Evolutionary conservation across 2,888 invertebrate genomes (phyloP), one percentile per base, ranked within the genome.

Genomic region (Crossocerus cetratus): DNA sequence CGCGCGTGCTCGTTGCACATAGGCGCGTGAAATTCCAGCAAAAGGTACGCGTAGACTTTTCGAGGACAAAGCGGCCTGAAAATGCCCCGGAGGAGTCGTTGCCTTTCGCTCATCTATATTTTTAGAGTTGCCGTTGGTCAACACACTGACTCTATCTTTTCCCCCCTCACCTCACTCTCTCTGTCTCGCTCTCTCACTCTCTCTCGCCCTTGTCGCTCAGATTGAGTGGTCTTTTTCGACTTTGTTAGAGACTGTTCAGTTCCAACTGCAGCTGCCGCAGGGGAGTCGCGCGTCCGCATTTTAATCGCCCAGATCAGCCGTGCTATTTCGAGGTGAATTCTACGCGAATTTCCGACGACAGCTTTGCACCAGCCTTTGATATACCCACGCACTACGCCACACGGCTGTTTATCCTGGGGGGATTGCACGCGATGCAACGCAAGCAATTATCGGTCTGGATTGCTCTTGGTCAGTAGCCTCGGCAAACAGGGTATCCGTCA

Each of bases 71-170:
- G 81, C 82, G 74, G 76, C 74, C 45, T 11, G 14, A 44, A 42
- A 21, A 23, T 8, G 63, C 22, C 56, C 64, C 53, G 32, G 55
- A 59, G 75, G 72, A 83, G 85, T 80, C 83, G 77, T 84, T 80
- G 84, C 77, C 85, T 85, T 78, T 82, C 77, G 83, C 78, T 73
- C 65, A 56, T 75, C 79, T 80, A 83, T 85, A 81, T 81, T 84
- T 85, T 84, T 86, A 84, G 81, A 72, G 69, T 67, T 72, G 61
- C 61, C 75, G 82, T 82, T 86, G 86, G 83, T 85, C 86, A 82
- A 80, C 86, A 84, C 84, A 85, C 84, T 78, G 80, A 79, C 70
- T 63, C 65, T 22, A 16, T 54, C 42, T 18, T 18, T 3, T 57
- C 44, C 56, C 53, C 13, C 14, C 23, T 45, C 59, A 53, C 44